A percentile compares a stretch with the other conserved stretches of the same genome.
Evolutionary conservation across 2,113 vertebrate genomes (phyloP).

Genomic region (Etheostoma cragini): DNA sequence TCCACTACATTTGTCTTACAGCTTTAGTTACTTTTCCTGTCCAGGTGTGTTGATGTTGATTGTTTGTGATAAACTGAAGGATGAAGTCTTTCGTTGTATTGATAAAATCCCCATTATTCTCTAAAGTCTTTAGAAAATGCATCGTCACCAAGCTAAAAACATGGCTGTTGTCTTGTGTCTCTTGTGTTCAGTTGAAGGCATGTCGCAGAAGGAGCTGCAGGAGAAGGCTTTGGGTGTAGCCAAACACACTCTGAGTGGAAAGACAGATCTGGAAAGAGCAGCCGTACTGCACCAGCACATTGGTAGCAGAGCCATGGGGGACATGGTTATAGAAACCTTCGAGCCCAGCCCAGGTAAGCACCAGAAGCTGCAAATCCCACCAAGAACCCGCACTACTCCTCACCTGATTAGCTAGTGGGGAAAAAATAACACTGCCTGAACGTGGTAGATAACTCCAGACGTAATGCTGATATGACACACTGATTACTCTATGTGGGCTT

Average conservation of each 20-base stretch:
- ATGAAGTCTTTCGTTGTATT: not conserved
- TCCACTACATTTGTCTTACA: too few species aligned
- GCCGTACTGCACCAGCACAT: constrained; percentile 94
- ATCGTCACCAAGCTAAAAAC: too few species aligned
- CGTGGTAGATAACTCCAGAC: too few species aligned
- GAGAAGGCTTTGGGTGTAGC: constrained; percentile 87
- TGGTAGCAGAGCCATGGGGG: constrained; percentile 94
- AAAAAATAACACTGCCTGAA: too few species aligned
- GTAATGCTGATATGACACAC: too few species aligned
- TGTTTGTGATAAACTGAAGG: not conserved
- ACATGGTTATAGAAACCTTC: constrained; percentile 97
- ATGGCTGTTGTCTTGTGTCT: not conserved
- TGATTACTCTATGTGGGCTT: too few species aligned
- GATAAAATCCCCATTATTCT: too few species aligned
- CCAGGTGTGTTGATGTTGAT: not conserved
- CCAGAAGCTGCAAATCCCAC: not conserved
- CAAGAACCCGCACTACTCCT: too few species aligned
- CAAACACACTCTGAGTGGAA: constrained; percentile 86
- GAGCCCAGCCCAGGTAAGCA: constrained; percentile 85
- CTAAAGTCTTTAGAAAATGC: too few species aligned
- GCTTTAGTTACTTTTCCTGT: too few species aligned
- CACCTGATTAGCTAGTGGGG: too few species aligned
- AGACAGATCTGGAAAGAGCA: constrained; percentile 88
- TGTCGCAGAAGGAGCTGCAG: constrained; percentile 90
- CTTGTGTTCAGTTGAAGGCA: constrained; percentile 81